phyloP scores from a whole-genome alignment of 92 coral and sea anemone species.

The Epizoanthus stellaris region DNA sequence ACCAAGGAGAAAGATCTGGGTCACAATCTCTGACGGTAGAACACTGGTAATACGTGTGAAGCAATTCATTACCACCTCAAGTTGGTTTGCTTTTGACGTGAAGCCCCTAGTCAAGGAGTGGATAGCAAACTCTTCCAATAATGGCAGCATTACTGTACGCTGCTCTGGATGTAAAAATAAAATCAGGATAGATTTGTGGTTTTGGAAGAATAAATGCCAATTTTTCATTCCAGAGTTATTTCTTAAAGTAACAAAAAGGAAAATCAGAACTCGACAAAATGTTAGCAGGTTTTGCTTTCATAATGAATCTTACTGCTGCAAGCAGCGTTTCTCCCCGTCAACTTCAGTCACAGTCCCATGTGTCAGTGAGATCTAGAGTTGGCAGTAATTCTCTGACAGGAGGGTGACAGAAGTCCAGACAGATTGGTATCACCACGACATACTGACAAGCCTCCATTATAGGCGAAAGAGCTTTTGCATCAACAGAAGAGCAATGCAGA shows the following conservation, averaged over 20 bases:
- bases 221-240: not conserved
- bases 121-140: not conserved
- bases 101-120: constrained; percentile 1
- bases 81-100: constrained; percentile 24
- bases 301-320: constrained; percentile 5
- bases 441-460: constrained; percentile 9
- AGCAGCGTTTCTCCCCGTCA: not conserved
- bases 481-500: constrained; percentile 47
- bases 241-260: not conserved
- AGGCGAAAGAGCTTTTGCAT: constrained; percentile 43
- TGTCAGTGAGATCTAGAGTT: too few relatives aligned
- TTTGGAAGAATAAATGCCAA: constrained; percentile 18
- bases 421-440: too few relatives aligned
- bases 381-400: too few relatives aligned
- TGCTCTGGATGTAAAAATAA: not conserved
- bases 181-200: not conserved
- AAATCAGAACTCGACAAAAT: not conserved
- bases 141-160: not conserved
- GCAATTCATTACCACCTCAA: not conserved
- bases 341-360: not conserved
- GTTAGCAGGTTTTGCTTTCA: not conserved
- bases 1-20: not conserved
- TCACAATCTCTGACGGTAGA: not conserved
- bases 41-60: too few relatives aligned
- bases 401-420: too few relatives aligned